Evolutionary conservation across 1,140 invertebrate species (phyloP).

Genomic region (Penaeus japonicus): DNA sequence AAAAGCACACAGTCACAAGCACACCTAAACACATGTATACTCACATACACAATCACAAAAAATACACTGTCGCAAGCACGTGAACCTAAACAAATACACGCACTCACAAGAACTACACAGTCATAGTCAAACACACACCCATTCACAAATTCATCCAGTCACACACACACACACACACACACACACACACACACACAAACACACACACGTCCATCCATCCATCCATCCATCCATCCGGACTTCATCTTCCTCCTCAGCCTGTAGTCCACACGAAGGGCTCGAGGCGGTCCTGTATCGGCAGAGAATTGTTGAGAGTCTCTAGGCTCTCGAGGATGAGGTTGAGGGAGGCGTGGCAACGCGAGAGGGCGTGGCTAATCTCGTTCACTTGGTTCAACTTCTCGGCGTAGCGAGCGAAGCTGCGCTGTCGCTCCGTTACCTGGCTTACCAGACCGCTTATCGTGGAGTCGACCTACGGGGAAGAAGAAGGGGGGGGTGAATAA

Average conservation of each 20-base stretch:
- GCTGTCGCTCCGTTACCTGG: slow-evolving; percentile 80
- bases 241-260: slow-evolving; percentile 66
- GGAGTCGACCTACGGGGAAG: slow-evolving; percentile 72
- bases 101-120: no score
- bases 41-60: no score
- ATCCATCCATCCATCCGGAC: not conserved
- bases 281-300: slow-evolving; percentile 83
- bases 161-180: not conserved
- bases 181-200: no score
- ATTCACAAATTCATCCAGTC: not conserved
- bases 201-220: not conserved
- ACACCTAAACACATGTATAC: no score
- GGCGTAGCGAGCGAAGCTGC: slow-evolving; percentile 81
- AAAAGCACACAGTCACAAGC: no score
- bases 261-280: slow-evolving; percentile 92
- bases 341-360: slow-evolving; percentile 80
- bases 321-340: slow-evolving; percentile 86
- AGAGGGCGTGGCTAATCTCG: slow-evolving; percentile 79
- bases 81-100: no score
- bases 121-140: no score
- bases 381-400: slow-evolving; percentile 84
- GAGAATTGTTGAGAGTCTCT: slow-evolving; percentile 82
- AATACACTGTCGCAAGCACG: no score
- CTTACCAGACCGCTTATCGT: slow-evolving; percentile 76
- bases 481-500: not conserved